Evolutionary conservation across 2,888 invertebrate genomes (phyloP), one percentile per base, ranked within the genome.

Genomic region (Troglohyphantes excavatus): DNA sequence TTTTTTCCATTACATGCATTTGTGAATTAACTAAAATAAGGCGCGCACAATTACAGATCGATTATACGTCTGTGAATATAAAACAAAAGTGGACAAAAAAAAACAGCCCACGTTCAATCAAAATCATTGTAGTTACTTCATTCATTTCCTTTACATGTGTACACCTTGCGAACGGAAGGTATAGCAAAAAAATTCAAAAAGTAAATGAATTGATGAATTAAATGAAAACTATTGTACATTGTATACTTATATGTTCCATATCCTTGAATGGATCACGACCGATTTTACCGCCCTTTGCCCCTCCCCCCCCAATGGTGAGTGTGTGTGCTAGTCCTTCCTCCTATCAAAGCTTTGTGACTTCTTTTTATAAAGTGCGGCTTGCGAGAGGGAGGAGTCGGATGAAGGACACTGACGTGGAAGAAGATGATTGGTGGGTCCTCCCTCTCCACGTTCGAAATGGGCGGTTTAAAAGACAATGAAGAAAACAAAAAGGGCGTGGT

Each of bases 261-360:
- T 82, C 88, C 75, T 39, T 61, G 61, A 73, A 46, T 59, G 82
- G 88, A 72, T 59, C 13, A 39, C 39, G 39, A 68, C n/a, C 33
- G 82, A 89, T 89, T 89, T 89, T 89, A 89, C 81, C 82, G 81
- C 88, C 88, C 43, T 27, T 23, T 76, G 81, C 88, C 88, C 43
- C 59, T 23, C 19, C 26, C 6, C 21, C 19, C 19, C 63, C 23
- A 63, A 23, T 26, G 23, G 29, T 53, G 59, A 81, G 90, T 90
- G 90, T 78, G 76, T 90, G 90, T 90, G 85, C 90, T 90, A 90
- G 90, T 90, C 88, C 81, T 89, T 63, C 84, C 75, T 90, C 63
- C 53, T 53, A 53, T 53, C 53, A 53, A n/a, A 90, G 84, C 84
- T 84, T 90, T 90, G 83, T 84, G 90, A 89, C 82, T 82, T 89